Percentiles rank a stretch among this genome's conserved stretches.
phyloP scores from a whole-genome alignment of 2,888 invertebrate genomes.

The Drymonia ruficornis region DNA sequence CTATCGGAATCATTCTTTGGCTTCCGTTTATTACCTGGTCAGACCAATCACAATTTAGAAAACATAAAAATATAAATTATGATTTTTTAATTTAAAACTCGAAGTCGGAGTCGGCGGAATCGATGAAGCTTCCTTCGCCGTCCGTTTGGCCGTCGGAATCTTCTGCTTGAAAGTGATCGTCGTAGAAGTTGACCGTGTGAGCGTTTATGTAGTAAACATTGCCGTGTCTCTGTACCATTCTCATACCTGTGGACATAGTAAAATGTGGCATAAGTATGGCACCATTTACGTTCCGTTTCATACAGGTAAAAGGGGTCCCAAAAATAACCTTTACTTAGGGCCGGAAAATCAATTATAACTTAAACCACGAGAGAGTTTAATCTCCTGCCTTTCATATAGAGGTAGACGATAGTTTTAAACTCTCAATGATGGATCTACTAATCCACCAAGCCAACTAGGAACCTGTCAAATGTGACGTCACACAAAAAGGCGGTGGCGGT shows the following conservation, averaged over 20 bases:
- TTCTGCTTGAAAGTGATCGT: constrained; percentile 65
- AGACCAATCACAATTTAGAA: constrained; percentile 31
- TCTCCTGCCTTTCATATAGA: no score
- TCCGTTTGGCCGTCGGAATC: constrained; percentile 65
- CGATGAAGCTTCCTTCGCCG: no score
- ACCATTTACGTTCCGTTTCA: no score
- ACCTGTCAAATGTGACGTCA: no score
- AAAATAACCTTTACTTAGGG: no score
- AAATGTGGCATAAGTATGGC: background rate
- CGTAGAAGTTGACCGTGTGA: constrained; percentile 70
- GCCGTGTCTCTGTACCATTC: constrained; percentile 63
- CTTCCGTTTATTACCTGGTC: constrained; percentile 35
- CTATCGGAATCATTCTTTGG: constrained; percentile 31
- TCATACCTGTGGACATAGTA: constrained; percentile 56
- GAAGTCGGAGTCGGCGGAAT: constrained; percentile 74
- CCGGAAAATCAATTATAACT: no score
- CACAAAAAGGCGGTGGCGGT: no score
- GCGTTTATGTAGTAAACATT: constrained; percentile 73
- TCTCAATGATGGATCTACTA: no score
- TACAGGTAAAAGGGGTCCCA: no score
- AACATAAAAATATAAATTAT: constrained; percentile 9
- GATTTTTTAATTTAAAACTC: constrained; percentile 59
- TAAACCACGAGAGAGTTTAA: no score
- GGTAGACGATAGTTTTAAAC: no score
- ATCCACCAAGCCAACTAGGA: no score